phyloP scores from a whole-genome alignment of 2,113 vertebrate species.

The Urocynchramus pylzowi region DNA sequence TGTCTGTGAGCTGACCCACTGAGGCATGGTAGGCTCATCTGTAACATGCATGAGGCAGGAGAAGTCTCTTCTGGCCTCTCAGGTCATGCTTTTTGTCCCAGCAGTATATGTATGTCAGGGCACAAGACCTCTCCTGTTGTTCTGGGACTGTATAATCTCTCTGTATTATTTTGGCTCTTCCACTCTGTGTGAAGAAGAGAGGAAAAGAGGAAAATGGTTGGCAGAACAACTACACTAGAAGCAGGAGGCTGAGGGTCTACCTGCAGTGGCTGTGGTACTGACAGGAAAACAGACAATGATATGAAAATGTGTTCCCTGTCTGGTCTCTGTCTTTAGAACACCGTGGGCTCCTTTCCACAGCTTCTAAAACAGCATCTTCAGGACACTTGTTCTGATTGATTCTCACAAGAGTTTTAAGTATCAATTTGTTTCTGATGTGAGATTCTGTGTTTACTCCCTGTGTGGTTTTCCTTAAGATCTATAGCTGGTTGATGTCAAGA shows the following conservation, averaged over 20 bases:
- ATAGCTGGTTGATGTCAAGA: slow-evolving; percentile 10
- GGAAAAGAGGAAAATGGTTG: background rate
- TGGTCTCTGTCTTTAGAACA: background rate
- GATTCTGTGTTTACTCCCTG: background rate
- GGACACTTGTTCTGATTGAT: background rate
- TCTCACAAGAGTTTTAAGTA: background rate
- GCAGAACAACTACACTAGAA: background rate
- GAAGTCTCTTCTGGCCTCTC: background rate
- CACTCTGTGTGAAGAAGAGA: background rate
- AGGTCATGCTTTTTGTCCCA: background rate
- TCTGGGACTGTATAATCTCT: background rate
- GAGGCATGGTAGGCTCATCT: background rate
- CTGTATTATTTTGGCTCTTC: background rate
- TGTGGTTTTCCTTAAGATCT: background rate
- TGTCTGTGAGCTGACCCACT: accelerated
- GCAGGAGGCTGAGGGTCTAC: background rate
- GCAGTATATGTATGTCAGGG: background rate
- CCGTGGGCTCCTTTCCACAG: background rate
- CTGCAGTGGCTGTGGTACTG: background rate
- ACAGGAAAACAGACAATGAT: background rate
- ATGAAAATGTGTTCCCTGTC: accelerated
- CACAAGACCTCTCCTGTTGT: background rate
- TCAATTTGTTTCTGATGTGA: background rate
- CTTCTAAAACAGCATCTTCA: background rate
- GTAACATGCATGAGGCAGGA: background rate